Percentiles rank a stretch among this genome's conserved stretches.
Evolutionary conservation across 2,888 invertebrate genomes (phyloP).

Genomic region (Macrophya alboannulata): DNA sequence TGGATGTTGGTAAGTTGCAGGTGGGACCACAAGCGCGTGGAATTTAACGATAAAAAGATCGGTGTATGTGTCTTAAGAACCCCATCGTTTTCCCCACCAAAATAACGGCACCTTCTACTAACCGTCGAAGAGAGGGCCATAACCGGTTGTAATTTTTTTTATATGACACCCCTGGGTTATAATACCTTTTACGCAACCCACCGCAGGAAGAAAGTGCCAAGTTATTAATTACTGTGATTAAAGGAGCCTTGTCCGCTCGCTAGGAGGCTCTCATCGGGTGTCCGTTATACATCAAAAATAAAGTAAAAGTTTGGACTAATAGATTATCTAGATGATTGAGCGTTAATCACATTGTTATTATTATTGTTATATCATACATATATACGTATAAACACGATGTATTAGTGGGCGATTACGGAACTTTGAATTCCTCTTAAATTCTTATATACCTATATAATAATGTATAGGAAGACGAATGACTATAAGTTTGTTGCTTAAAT

Average conservation of each 20-base stretch:
- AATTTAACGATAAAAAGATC: conserved; percentile 50
- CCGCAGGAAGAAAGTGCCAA: conserved; percentile 55
- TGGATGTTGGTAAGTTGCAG: conserved; percentile 5
- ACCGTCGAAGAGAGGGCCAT: conserved; percentile 35
- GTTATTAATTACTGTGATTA: conserved; percentile 56
- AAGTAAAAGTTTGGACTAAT: conserved; percentile 51
- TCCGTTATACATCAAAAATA: conserved; percentile 47
- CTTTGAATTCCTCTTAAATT: background rate
- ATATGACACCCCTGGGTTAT: conserved; percentile 54
- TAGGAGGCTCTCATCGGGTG: conserved; percentile 55
- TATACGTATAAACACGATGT: background rate
- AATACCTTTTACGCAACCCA: conserved; percentile 54
- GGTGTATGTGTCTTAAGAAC: conserved; percentile 22
- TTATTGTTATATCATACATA: conserved; percentile 35
- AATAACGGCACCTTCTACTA: conserved; percentile 28
- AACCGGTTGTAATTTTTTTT: conserved; percentile 55
- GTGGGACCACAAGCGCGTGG: conserved; percentile 34
- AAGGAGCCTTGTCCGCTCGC: conserved; percentile 54
- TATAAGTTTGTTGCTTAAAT: background rate
- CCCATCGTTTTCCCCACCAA: conserved; percentile 34
- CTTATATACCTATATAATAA: background rate
- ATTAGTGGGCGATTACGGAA: conserved; percentile 12
- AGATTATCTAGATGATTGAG: conserved; percentile 41
- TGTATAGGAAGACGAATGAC: background rate
- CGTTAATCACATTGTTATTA: conserved; percentile 47